Conservation (phyloP, 2,113 vertebrate species). For the Erythrocebus patas region DNA sequence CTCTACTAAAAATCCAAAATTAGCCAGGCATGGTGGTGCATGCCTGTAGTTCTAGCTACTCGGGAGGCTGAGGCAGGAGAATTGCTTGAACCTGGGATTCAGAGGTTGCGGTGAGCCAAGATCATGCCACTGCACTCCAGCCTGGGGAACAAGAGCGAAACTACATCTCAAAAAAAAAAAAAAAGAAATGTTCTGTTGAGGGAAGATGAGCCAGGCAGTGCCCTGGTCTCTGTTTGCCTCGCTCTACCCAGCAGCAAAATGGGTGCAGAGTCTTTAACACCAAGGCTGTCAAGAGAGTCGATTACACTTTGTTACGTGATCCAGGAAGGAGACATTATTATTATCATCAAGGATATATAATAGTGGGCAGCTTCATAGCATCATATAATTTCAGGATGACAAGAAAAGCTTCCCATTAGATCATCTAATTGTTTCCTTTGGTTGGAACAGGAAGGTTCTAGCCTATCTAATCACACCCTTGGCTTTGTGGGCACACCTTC, state of each 20-base stretch:
- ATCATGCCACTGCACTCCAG: too few species aligned
- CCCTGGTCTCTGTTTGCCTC: background rate
- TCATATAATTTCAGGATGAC: conserved; percentile 45
- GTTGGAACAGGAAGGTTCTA: conserved; percentile 5
- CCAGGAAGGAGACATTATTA: background rate
- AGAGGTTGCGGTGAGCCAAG: too few species aligned
- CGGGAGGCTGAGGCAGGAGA: too few species aligned
- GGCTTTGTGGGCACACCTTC: background rate
- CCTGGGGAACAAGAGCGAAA: too few species aligned
- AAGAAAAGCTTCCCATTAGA: conserved; percentile 33
- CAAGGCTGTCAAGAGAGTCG: background rate
- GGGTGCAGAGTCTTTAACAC: background rate
- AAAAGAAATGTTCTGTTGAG: too few species aligned
- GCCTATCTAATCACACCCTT: background rate
- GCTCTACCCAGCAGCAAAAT: background rate
- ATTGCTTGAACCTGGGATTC: too few species aligned
- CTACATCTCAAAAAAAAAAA: too few species aligned
- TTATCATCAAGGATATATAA: conserved; percentile 21
- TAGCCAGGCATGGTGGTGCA: too few species aligned
- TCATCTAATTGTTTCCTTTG: conserved; percentile 60
- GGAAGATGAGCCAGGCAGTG: background rate
- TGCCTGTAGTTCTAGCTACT: too few species aligned
- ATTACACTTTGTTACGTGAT: background rate
- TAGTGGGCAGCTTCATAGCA: background rate
- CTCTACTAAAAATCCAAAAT: too few species aligned